These are phyloP conservation scores for Huso huso DNA, from an alignment of 2,797 vertebrate species.

Conservation along the genomic window DNA sequence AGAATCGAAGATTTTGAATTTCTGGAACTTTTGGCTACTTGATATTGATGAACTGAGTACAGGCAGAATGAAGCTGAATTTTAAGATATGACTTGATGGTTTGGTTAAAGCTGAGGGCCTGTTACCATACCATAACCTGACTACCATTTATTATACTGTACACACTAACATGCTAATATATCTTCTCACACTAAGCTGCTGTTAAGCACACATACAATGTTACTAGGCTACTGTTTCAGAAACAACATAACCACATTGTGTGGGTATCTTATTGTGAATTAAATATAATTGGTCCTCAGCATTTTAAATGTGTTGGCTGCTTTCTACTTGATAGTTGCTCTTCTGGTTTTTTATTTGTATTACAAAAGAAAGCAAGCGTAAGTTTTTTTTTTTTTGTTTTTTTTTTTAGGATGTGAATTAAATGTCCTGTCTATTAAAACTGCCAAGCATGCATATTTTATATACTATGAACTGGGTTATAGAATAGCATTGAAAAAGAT, in stretches of 20 bases:
- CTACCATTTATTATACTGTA: slow-evolving; percentile 49
- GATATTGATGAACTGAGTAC: slow-evolving; percentile 49
- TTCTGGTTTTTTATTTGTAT: slow-evolving; percentile 66
- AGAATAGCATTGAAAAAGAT: slow-evolving; percentile 61
- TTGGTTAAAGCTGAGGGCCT: slow-evolving; percentile 66
- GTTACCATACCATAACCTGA: slow-evolving; percentile 55
- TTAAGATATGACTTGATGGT: slow-evolving; percentile 39
- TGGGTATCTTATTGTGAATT: slow-evolving; percentile 54
- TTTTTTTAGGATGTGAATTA: slow-evolving; percentile 39
- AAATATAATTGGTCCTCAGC: slow-evolving; percentile 39
- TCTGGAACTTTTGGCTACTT: slow-evolving; percentile 32
- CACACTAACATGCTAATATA: slow-evolving; percentile 70
- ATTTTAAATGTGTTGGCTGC: slow-evolving; percentile 53
- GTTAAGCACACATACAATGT: slow-evolving; percentile 66
- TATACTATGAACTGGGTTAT: slow-evolving; percentile 66
- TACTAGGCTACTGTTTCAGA: slow-evolving; percentile 78
- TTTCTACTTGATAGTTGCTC: slow-evolving; percentile 79
- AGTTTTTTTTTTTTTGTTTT: slow-evolving; percentile 31
- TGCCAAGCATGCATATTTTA: slow-evolving; percentile 80
- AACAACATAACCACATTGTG: slow-evolving; percentile 55
- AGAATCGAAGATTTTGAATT: slow-evolving; percentile 35
- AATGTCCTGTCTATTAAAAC: slow-evolving; percentile 52
- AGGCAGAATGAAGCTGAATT: slow-evolving; percentile 73
- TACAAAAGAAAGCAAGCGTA: slow-evolving; percentile 35
- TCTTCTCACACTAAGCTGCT: slow-evolving; percentile 57